A percentile compares a stretch with the other conserved stretches of the same genome.
Evolutionary conservation across 2,113 vertebrate genomes (phyloP).

Genomic region (Lasiurus borealis): DNA sequence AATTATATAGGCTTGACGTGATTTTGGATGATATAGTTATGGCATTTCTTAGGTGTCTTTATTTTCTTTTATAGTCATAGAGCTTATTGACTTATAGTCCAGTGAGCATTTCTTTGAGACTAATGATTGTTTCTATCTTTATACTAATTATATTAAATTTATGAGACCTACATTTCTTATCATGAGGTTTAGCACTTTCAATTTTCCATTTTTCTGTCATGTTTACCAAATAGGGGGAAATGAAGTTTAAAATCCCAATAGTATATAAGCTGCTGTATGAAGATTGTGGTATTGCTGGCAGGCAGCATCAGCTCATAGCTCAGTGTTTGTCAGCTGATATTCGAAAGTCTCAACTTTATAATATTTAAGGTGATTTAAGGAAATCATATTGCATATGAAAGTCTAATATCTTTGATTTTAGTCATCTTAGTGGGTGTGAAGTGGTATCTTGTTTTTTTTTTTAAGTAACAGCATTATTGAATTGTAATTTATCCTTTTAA

Average conservation of each 20-base stretch:
- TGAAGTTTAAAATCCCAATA: slow-evolving; percentile 8
- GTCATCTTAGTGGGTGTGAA: background rate
- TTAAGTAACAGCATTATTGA: background rate
- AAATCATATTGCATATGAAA: background rate
- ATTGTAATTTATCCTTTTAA: background rate
- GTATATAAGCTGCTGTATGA: background rate
- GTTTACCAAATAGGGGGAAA: slow-evolving; percentile 57
- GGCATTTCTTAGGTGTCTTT: background rate
- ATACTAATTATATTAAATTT: slow-evolving; percentile 45
- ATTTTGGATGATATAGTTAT: background rate
- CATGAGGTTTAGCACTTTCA: slow-evolving; percentile 37
- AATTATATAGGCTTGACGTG: background rate
- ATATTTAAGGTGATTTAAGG: background rate
- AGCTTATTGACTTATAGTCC: slow-evolving; percentile 13
- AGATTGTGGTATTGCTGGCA: background rate
- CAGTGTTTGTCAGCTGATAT: background rate
- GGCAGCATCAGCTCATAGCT: background rate
- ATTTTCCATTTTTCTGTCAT: slow-evolving; percentile 51
- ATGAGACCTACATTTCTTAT: slow-evolving; percentile 20
- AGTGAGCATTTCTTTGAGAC: slow-evolving; percentile 1
- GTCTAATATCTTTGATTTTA: background rate
- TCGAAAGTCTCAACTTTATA: background rate
- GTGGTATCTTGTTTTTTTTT: background rate
- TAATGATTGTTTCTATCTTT: slow-evolving; percentile 32
- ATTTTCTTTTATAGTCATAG: slow-evolving; percentile 33